Conservation (phyloP, 2,888 invertebrate species). For the Chironomus tentans region DNA sequence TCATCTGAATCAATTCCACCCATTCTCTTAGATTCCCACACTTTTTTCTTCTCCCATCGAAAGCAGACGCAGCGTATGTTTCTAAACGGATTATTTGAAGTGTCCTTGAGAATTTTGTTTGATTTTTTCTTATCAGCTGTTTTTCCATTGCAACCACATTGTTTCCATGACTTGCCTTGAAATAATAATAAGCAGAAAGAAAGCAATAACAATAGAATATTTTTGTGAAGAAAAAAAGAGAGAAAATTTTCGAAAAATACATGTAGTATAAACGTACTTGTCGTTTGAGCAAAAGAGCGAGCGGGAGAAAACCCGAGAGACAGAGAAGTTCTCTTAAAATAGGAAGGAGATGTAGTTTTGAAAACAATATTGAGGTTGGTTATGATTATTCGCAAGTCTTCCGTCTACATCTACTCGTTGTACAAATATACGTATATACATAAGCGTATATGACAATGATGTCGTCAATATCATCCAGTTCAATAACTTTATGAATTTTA, state of each 20-base stretch:
- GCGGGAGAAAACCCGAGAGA: too few species aligned
- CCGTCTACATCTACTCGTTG: not conserved
- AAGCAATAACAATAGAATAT: not conserved
- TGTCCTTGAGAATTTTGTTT: not conserved
- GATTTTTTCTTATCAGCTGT: not conserved
- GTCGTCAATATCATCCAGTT: not conserved
- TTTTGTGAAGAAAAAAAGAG: too few species aligned
- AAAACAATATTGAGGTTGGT: not conserved
- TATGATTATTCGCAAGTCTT: not conserved
- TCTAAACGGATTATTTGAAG: not conserved
- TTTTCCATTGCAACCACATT: not conserved
- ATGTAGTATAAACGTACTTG: too few species aligned
- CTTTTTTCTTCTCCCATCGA: not conserved
- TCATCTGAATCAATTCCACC: not conserved
- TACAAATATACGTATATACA: too few species aligned
- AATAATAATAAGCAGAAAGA: not conserved
- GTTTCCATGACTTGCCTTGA: not conserved
- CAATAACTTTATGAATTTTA: not conserved
- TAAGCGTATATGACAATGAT: not conserved
- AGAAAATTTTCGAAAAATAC: too few species aligned
- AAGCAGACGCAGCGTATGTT: not conserved
- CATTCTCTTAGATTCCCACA: not conserved
- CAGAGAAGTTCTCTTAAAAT: too few species aligned
- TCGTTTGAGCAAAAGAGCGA: too few species aligned
- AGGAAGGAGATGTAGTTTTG: not conserved